Percentiles rank a stretch among this genome's conserved stretches.
phyloP scores from a whole-genome alignment of 2,888 invertebrate genomes.

The Colletes collaris region DNA sequence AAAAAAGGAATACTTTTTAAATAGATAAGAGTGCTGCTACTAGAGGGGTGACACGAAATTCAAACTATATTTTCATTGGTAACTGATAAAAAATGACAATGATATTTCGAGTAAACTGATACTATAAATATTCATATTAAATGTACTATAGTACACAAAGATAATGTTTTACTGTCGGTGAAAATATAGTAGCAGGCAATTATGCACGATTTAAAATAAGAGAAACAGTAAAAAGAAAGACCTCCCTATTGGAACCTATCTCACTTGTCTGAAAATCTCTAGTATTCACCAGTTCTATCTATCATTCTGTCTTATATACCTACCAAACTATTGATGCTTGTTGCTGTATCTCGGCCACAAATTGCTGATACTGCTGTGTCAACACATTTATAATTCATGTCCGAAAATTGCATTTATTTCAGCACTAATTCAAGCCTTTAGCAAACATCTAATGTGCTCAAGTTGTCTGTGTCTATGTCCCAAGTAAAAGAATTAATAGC shows the following conservation, averaged over 20 bases:
- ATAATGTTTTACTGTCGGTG: conserved; percentile 28
- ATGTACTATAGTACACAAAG: no score
- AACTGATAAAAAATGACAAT: background rate
- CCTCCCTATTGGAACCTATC: conserved; percentile 58
- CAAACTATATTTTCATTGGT: conserved; percentile 54
- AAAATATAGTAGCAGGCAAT: conserved; percentile 59
- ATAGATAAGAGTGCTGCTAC: conserved; percentile 20
- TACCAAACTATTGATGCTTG: conserved; percentile 82
- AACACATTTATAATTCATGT: conserved; percentile 76
- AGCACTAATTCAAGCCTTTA: conserved; percentile 72
- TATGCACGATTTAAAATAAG: conserved; percentile 28
- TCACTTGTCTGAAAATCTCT: conserved; percentile 66
- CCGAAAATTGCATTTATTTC: conserved; percentile 76
- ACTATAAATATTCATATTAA: background rate
- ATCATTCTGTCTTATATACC: conserved; percentile 75
- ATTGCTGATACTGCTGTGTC: conserved; percentile 81
- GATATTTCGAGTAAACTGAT: background rate
- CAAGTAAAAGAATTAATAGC: conserved; percentile 49
- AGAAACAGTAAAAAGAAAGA: conserved; percentile 2
- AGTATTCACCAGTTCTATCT: conserved; percentile 71
- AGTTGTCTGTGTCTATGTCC: conserved; percentile 36
- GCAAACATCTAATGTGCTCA: conserved; percentile 53
- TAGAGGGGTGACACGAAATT: conserved; percentile 53
- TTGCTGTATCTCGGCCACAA: conserved; percentile 82
- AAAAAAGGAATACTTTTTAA: background rate